Evolutionary conservation across 2,113 vertebrate genomes (phyloP).

Genomic region (Rissa tridactyla): DNA sequence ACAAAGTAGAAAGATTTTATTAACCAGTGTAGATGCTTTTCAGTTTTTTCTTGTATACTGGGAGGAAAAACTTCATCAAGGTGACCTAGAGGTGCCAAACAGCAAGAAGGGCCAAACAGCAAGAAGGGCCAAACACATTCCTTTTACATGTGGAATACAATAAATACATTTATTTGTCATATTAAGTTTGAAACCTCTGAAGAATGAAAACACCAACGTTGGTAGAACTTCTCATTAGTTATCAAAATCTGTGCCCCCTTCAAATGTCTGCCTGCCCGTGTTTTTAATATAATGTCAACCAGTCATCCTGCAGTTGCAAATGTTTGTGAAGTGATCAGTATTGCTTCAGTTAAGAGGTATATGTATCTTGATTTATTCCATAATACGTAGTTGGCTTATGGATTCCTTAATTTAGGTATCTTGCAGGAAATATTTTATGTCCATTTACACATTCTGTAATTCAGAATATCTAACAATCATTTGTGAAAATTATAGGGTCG

Average conservation of each 20-base stretch:
- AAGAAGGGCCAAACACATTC: neutral
- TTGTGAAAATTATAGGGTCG: slow-evolving; percentile 82
- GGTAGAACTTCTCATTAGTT: neutral
- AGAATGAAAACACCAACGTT: neutral
- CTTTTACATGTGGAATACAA: neutral
- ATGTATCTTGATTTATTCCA: neutral
- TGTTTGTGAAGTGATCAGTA: neutral
- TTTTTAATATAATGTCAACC: neutral
- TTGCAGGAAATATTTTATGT: neutral
- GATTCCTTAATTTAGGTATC: neutral
- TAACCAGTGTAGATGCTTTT: neutral
- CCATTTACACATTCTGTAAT: neutral
- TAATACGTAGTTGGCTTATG: neutral
- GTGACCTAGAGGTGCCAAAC: neutral
- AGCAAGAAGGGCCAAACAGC: neutral
- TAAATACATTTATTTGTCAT: neutral
- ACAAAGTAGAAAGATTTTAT: neutral
- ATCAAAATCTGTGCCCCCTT: neutral
- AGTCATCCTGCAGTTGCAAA: neutral
- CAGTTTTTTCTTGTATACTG: neutral
- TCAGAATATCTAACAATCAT: neutral
- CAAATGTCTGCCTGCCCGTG: neutral
- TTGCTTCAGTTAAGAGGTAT: neutral
- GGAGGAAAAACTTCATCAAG: neutral
- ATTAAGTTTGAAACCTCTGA: neutral